These are phyloP conservation scores for Tinea trinotella DNA, from an alignment of 2,888 invertebrate genomes.

Conservation along the genomic window DNA sequence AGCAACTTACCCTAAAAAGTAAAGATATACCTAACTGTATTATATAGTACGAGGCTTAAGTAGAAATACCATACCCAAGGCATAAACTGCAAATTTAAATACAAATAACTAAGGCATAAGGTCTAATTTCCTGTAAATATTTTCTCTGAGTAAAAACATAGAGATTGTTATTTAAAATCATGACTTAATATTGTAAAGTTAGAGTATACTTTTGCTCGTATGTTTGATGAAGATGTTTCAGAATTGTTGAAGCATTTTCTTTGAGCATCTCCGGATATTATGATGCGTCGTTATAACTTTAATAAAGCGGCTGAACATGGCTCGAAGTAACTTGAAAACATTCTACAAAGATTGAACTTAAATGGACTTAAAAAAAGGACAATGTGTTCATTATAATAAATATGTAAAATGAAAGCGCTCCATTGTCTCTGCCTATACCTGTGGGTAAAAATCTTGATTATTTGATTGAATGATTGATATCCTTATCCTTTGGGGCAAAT, in stretches of 20 bases:
- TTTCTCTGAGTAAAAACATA: background rate
- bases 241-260: constrained; percentile 14
- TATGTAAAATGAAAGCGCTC: too few species aligned
- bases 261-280: constrained; percentile 20
- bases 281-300: constrained; percentile 21
- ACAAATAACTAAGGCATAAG: background rate
- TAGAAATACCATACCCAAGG: background rate
- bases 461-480: too few species aligned
- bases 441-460: too few species aligned
- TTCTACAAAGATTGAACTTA: background rate
- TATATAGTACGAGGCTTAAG: background rate
- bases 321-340: background rate
- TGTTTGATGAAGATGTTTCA: background rate
- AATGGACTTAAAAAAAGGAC: too few species aligned
- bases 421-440: too few species aligned
- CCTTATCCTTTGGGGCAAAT: too few species aligned
- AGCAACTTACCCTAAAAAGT: constrained; percentile 18
- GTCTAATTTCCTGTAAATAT: background rate
- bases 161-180: background rate
- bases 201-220: background rate
- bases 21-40: constrained; percentile 2
- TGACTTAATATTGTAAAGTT: background rate
- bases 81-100: background rate
- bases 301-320: constrained; percentile 18
- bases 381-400: too few species aligned